Conservation (phyloP, 2,888 invertebrate species). For the Stictocephala bisonia region DNA sequence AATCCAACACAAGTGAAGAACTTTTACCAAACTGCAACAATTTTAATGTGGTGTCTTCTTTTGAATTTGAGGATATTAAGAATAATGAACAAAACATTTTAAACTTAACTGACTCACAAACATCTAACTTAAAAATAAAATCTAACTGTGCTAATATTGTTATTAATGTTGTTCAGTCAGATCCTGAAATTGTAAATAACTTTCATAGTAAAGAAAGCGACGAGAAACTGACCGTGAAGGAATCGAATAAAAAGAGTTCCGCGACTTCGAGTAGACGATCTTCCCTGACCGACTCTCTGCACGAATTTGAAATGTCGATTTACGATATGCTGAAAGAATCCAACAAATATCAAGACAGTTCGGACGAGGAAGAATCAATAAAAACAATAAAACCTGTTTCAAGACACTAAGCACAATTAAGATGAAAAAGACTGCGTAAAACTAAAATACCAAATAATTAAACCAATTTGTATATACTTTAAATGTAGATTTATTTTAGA, state of each 20-base stretch:
- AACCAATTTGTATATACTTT: slow-evolving; percentile 5
- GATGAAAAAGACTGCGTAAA: slow-evolving; percentile 25
- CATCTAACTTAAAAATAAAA: neutral
- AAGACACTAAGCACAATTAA: neutral
- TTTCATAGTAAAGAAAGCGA: neutral
- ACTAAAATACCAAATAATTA: slow-evolving; percentile 11
- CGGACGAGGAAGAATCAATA: slow-evolving; percentile 44
- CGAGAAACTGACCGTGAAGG: too few species aligned
- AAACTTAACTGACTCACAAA: neutral
- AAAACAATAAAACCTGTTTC: slow-evolving; percentile 3
- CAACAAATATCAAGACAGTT: slow-evolving; percentile 36
- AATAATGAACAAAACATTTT: neutral
- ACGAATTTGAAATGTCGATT: slow-evolving; percentile 48
- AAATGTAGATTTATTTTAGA: slow-evolving; percentile 9
- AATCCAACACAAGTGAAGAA: neutral
- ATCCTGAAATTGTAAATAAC: neutral
- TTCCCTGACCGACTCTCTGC: slow-evolving; percentile 47
- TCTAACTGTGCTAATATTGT: neutral
- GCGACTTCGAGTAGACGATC: slow-evolving; percentile 37
- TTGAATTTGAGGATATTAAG: slow-evolving; percentile 20
- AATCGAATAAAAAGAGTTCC: slow-evolving; percentile 28
- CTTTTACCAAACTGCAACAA: slow-evolving; percentile 10
- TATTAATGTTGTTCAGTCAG: neutral
- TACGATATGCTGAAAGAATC: slow-evolving; percentile 49
- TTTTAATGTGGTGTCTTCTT: slow-evolving; percentile 6